phyloP scores from a whole-genome alignment of 2,113 vertebrate genomes.

The Apodemus sylvaticus region DNA sequence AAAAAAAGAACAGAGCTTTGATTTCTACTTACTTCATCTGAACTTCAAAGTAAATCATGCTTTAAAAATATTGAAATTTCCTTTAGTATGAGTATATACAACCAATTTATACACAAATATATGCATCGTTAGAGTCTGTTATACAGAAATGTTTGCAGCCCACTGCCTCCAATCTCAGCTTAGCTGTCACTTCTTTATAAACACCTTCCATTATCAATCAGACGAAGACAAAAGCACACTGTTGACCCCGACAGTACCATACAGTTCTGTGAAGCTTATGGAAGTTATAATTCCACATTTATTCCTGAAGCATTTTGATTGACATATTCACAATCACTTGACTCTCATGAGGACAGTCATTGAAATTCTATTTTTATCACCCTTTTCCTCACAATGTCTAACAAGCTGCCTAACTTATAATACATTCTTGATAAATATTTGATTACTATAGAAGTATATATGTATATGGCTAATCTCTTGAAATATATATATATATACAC shows the following conservation, averaged over 20 bases:
- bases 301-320: constrained; percentile 14
- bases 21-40: constrained; percentile 25
- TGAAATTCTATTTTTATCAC: background rate
- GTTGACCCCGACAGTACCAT: background rate
- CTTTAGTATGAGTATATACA: background rate
- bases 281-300: constrained; percentile 13
- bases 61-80: constrained; percentile 37
- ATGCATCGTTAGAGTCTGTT: background rate
- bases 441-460: background rate
- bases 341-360: background rate
- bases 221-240: background rate
- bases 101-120: constrained; percentile 11
- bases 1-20: background rate
- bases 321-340: constrained; percentile 19
- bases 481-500: background rate
- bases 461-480: background rate
- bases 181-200: constrained; percentile 46
- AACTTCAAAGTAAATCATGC: constrained; percentile 7
- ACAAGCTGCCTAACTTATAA: background rate
- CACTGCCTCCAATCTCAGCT: background rate
- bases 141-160: background rate
- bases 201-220: constrained; percentile 13
- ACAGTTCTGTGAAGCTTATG: background rate
- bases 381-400: background rate
- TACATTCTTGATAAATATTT: constrained; percentile 32